phyloP scores from a whole-genome alignment of 2,113 vertebrate species.

The Acrocephalus arundinaceus region DNA sequence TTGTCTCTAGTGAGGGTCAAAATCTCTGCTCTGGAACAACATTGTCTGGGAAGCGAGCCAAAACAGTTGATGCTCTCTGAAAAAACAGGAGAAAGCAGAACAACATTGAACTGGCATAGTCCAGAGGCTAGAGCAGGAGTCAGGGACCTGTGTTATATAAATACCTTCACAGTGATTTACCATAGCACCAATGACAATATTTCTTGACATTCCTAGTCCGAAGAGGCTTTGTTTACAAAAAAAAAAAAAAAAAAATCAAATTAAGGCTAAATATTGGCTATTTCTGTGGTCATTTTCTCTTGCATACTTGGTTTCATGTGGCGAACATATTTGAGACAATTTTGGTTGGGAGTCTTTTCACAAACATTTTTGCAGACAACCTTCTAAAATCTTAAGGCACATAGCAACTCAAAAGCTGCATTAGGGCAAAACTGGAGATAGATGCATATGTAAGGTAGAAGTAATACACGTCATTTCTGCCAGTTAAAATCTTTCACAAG shows the following conservation, averaged over 20 bases:
- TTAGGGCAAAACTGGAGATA: not conserved
- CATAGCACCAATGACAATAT: not conserved
- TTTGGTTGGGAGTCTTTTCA: not conserved
- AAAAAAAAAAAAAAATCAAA: not conserved
- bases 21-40: conserved; percentile 36
- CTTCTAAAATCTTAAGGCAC: not conserved
- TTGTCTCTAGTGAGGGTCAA: conserved; percentile 25
- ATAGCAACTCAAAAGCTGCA: not conserved
- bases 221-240: not conserved
- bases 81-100: conserved; percentile 23
- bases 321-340: not conserved
- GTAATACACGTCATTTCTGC: not conserved
- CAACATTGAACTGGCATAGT: not conserved
- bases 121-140: conserved; percentile 33
- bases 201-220: not conserved
- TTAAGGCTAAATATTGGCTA: not conserved
- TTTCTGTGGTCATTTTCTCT: not conserved
- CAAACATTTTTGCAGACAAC: not conserved
- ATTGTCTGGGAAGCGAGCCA: conserved; percentile 45
- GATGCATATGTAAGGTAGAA: not conserved
- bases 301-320: not conserved
- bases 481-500: not conserved
- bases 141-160: conserved; percentile 35
- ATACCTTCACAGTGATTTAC: not conserved
- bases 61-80: conserved; percentile 38